Evolutionary conservation across 2,113 vertebrate genomes (phyloP).

Genomic region (Muntiacus reevesi): DNA sequence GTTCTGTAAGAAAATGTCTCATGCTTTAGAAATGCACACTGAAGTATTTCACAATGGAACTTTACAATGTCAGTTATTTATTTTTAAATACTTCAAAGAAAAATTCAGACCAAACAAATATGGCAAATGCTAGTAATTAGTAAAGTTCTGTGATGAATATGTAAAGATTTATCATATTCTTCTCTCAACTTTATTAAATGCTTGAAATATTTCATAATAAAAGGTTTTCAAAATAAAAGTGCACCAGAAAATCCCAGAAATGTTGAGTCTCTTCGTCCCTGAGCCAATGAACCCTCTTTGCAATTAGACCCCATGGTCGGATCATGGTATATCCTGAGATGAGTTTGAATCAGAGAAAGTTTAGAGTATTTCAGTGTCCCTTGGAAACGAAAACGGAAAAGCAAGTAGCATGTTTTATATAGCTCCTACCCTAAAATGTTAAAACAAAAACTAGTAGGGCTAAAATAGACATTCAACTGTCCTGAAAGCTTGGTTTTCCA

Average conservation of each 20-base stretch:
- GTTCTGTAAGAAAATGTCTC: background rate
- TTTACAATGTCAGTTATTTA: background rate
- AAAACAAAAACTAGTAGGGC: background rate
- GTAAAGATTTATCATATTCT: background rate
- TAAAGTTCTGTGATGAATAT: background rate
- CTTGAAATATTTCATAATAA: conserved; percentile 15
- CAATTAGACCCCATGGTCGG: background rate
- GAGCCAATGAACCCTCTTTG: background rate
- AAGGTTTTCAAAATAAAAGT: background rate
- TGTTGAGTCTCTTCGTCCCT: background rate
- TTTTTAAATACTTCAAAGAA: conserved; percentile 38
- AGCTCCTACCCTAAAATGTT: background rate
- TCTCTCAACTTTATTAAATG: background rate
- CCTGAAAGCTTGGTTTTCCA: background rate
- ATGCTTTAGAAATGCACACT: conserved; percentile 9
- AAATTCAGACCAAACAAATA: background rate
- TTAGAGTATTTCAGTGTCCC: background rate
- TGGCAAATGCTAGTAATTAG: background rate
- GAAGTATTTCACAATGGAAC: background rate
- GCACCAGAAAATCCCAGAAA: background rate
- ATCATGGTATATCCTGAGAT: background rate
- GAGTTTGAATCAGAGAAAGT: background rate
- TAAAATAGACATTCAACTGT: background rate
- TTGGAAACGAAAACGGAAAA: background rate
- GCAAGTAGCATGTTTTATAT: background rate